Evolutionary conservation across 92 coral and sea anemone genomes (phyloP).

Genomic region (Palythoa caribaeorum): DNA sequence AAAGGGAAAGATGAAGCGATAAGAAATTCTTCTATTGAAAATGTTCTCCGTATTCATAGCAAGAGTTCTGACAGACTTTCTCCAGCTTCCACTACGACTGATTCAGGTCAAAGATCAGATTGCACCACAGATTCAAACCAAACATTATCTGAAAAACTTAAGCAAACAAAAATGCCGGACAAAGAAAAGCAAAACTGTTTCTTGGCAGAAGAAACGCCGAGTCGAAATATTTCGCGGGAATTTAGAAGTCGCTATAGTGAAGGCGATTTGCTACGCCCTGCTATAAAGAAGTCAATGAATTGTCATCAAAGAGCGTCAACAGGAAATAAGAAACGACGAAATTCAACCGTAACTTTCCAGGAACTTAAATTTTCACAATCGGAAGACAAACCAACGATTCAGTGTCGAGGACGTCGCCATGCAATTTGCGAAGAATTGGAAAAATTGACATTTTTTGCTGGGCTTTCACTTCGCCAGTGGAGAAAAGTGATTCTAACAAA

Average conservation of each 20-base stretch:
- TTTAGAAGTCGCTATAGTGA: slow-evolving; percentile 32
- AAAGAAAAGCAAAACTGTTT: background rate
- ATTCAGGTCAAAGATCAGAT: background rate
- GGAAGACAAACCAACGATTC: slow-evolving; percentile 28
- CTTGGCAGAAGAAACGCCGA: background rate
- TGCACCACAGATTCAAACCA: background rate
- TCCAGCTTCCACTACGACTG: background rate
- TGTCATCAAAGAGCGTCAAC: background rate
- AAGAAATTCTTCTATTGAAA: background rate
- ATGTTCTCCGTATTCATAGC: background rate
- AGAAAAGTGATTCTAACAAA: slow-evolving; percentile 68
- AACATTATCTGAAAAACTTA: background rate
- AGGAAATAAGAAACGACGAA: background rate
- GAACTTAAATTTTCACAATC: slow-evolving; percentile 27
- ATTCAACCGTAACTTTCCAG: slow-evolving; percentile 26
- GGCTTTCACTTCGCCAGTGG: slow-evolving; percentile 73
- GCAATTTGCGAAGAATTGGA: slow-evolving; percentile 74
- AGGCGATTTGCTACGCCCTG: slow-evolving; percentile 32
- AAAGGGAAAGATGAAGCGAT: background rate
- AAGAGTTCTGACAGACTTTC: background rate
- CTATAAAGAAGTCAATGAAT: slow-evolving; percentile 4
- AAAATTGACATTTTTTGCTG: slow-evolving; percentile 42
- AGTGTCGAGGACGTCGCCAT: slow-evolving; percentile 49
- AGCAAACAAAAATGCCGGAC: background rate
- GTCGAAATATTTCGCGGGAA: background rate